Base-by-base conservation (phyloP, 1,140 invertebrate genomes). In the Heliconius congener region DNA sequence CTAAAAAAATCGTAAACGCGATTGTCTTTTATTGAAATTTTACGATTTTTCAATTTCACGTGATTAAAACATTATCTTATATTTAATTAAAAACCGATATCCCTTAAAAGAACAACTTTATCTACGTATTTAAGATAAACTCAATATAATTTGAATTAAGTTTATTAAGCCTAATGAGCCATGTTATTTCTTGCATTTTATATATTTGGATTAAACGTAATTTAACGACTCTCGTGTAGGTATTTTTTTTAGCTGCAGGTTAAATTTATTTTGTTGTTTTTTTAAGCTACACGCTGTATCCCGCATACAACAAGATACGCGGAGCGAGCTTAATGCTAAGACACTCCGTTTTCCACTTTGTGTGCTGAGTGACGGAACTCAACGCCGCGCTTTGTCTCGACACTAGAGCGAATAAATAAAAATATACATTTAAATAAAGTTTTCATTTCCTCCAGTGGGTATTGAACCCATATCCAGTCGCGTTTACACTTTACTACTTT, bases 91-190 rank as follows among this genome's bases (percentile, higher is more conserved):
- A 66, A 30, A 66, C 19, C 9, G 8, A 66, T 66, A 66, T 13
- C 1, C 23, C 9, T 66, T 66, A 13, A 13, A 66, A 66, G 27
- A 66, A 66, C 27, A 66, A 66, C 60, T 66, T 30, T 66, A 66
- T 66, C 60, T 66, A 66, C 27, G 60, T 66, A 23, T 66, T 66
- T 66, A 66, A 66, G 60, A 66, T 66, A 66, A 30, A 27, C 13
- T 18, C 4, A 27, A 66, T 66, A 30, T 23, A 66, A 5, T 27
- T 66, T 30, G 27, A 60, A 60, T 60, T 9, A 60, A 60, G 55
- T 60, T 60, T 11, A 66, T 66, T 66, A 30, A 27, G 13, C 23
- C 60, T 66, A 66, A 66, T 66, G 60, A 66, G 60, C 60, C 27
- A 11, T 16, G 27, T 66, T 66, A 30, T 30, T 66, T 66, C 23